Conservation (phyloP, 1,140 invertebrate genomes). For the Sesamia nonagrioides region DNA sequence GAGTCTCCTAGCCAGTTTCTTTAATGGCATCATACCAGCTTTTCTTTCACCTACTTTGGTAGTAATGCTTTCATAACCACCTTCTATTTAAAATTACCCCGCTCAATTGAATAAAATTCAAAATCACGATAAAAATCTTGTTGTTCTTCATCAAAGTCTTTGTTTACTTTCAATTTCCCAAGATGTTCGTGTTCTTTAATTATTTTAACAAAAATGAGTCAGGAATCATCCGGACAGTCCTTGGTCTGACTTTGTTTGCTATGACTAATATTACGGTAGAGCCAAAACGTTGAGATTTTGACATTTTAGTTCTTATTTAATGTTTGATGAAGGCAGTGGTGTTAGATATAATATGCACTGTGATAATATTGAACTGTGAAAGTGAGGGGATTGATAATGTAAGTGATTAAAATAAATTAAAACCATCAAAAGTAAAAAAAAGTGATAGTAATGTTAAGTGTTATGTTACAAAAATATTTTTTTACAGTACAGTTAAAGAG, state of each 20-base stretch:
- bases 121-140: background rate
- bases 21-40: too few relatives aligned
- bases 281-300: constrained; percentile 32
- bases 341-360: background rate
- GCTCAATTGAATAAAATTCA: too few relatives aligned
- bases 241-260: constrained; percentile 44
- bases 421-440: too few relatives aligned
- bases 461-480: too few relatives aligned
- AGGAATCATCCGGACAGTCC: constrained; percentile 43
- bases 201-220: constrained; percentile 45
- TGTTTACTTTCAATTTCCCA: constrained; percentile 4
- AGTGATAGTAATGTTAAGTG: too few relatives aligned
- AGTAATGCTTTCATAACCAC: background rate
- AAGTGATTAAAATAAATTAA: background rate
- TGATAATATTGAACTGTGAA: background rate
- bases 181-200: constrained; percentile 18
- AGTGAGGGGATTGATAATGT: background rate
- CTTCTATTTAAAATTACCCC: background rate
- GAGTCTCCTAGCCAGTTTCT: too few relatives aligned
- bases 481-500: too few relatives aligned
- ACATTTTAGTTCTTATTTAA: constrained; percentile 50
- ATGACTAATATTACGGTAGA: constrained; percentile 51
- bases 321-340: constrained; percentile 46
- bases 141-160: background rate
- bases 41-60: too few relatives aligned